These are phyloP conservation scores for Anarrhichthys ocellatus DNA, from an alignment of 2,113 vertebrate species.

Conservation along the genomic window DNA sequence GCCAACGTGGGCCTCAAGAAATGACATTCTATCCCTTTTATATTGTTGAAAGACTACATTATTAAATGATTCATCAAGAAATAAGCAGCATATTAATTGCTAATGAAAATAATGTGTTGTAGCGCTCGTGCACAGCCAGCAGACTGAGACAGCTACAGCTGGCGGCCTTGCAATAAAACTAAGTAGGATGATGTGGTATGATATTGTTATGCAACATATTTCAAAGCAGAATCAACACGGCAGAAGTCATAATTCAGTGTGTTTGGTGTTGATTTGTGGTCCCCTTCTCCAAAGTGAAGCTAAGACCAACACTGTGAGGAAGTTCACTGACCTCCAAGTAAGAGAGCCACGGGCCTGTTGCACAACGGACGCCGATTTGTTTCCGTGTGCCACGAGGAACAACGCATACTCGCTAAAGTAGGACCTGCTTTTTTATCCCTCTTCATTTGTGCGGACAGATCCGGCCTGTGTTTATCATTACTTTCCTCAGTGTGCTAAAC, in stretches of 20 bases:
- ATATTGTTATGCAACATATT: conserved; percentile 67
- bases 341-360: conserved; percentile 43
- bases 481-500: not conserved
- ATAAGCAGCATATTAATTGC: not conserved
- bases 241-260: conserved; percentile 37
- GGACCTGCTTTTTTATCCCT: conserved; percentile 10
- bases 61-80: not conserved
- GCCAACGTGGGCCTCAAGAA: no score
- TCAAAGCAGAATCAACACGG: conserved; percentile 48
- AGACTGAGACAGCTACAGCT: conserved; percentile 34
- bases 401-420: conserved; percentile 1
- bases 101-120: not conserved
- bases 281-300: conserved; percentile 32
- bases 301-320: conserved; percentile 37
- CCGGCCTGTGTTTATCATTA: not conserved
- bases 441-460: not conserved
- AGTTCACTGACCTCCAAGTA: conserved; percentile 67
- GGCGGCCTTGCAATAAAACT: conserved; percentile 2
- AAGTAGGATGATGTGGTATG: conserved; percentile 38
- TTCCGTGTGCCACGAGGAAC: conserved; percentile 23
- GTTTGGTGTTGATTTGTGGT: conserved; percentile 55
- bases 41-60: not conserved
- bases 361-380: conserved; percentile 53
- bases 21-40: no score
- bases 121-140: not conserved